A percentile compares a stretch with the other conserved stretches of the same genome.
Evolutionary conservation across 2,113 vertebrate species (phyloP).

Genomic region (Rhea pennata): DNA sequence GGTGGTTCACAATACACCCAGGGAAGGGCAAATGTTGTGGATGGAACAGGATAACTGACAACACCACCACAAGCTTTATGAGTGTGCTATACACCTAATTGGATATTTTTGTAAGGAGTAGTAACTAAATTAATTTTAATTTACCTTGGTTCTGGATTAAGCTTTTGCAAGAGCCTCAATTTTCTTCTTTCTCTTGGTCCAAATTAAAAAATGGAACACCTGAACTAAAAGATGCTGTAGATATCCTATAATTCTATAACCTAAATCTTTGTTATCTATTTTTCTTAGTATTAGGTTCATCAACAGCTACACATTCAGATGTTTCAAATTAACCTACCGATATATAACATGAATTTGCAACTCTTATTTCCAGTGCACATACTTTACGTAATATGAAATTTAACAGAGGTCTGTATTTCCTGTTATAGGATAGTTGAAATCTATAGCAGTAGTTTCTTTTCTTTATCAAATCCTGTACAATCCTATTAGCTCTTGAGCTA

Average conservation of each 20-base stretch:
- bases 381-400: constrained; percentile 45
- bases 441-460: constrained; percentile 11
- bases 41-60: neutral
- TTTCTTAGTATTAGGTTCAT: neutral
- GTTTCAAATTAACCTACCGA: constrained; percentile 34
- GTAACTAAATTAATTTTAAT: neutral
- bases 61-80: neutral
- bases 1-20: neutral
- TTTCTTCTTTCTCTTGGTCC: constrained; percentile 2
- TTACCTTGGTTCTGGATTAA: neutral
- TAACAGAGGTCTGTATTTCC: neutral
- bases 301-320: neutral
- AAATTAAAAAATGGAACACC: constrained; percentile 15
- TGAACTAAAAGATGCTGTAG: neutral
- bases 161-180: neutral
- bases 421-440: constrained; percentile 16
- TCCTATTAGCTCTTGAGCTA: constrained; percentile 62
- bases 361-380: constrained; percentile 24
- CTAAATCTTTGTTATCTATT: neutral
- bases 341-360: constrained; percentile 10
- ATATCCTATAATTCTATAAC: neutral
- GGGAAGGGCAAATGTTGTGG: neutral
- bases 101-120: neutral
- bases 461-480: constrained; percentile 60
- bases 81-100: neutral